Conservation (phyloP, 2,888 invertebrate species). For the Rhingia campestris region DNA sequence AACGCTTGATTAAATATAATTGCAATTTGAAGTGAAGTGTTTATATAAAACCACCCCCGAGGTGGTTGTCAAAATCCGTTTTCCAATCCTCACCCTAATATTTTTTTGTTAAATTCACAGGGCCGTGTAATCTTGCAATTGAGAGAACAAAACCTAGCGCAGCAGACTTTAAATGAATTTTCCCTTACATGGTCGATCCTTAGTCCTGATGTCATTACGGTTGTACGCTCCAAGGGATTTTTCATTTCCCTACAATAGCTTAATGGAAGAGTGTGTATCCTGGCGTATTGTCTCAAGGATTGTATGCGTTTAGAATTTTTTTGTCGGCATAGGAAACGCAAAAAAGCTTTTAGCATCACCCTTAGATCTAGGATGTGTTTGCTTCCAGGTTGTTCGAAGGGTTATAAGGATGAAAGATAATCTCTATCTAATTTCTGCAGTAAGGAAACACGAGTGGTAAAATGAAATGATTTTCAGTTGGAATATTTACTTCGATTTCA, state of each 20-base stretch:
- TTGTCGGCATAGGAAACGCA: constrained; percentile 29
- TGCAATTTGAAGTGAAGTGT: constrained; percentile 68
- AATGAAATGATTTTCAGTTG: constrained; percentile 38
- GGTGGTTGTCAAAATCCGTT: constrained; percentile 59
- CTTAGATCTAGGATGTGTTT: constrained; percentile 33
- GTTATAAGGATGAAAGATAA: constrained; percentile 61
- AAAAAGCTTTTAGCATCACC: constrained; percentile 64
- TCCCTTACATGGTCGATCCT: constrained; percentile 62
- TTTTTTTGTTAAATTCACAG: constrained; percentile 39
- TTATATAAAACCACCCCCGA: constrained; percentile 61
- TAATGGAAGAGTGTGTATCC: constrained; percentile 66
- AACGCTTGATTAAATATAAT: constrained; percentile 74
- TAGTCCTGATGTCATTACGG: constrained; percentile 71
- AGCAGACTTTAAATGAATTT: constrained; percentile 39
- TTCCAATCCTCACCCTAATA: constrained; percentile 24
- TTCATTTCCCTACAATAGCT: constrained; percentile 67
- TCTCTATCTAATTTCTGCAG: constrained; percentile 40
- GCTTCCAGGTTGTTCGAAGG: constrained; percentile 56
- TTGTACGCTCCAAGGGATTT: constrained; percentile 70
- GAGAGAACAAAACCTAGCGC: constrained; percentile 37
- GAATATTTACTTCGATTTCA: constrained; percentile 57
- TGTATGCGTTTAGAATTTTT: constrained; percentile 18
- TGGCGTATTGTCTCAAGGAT: constrained; percentile 73
- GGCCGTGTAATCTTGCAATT: constrained; percentile 58
- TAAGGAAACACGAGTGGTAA: constrained; percentile 21